A percentile compares a stretch with the other conserved stretches of the same genome.
These are phyloP conservation scores for Mongoloraphidia duomilia DNA, from an alignment of 2,888 invertebrate genomes.

Conservation along the genomic window DNA sequence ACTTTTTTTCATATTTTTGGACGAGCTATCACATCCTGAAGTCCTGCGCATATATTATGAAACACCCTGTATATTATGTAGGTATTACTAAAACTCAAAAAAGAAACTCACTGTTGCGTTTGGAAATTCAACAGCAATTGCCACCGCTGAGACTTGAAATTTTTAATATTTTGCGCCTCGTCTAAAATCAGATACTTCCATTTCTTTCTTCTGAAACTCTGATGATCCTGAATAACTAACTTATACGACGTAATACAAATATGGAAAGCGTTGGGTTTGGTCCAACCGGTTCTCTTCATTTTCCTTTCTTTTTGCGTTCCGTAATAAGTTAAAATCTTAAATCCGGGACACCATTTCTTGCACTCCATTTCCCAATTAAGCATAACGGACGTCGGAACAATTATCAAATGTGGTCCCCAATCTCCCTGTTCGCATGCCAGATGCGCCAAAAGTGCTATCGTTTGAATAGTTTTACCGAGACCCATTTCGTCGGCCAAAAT, in stretches of 20 bases:
- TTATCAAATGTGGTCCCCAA: conserved; percentile 98
- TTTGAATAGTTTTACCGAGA: conserved; percentile 93
- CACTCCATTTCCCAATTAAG: conserved; percentile 99
- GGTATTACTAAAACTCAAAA: background rate
- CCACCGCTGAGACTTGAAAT: conserved; percentile 98
- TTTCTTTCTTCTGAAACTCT: conserved; percentile 89
- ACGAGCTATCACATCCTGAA: no score
- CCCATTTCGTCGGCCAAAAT: conserved; percentile 97
- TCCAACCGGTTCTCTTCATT: conserved; percentile 87
- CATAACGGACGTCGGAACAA: conserved; percentile 98
- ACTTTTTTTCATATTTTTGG: no score
- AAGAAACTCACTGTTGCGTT: conserved; percentile 59
- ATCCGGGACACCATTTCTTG: conserved; percentile 99
- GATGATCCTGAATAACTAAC: conserved; percentile 95
- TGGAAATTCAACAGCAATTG: conserved; percentile 90
- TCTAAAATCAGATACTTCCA: conserved; percentile 98
- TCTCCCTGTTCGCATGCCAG: conserved; percentile 81
- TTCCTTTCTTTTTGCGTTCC: conserved; percentile 93
- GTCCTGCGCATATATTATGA: no score
- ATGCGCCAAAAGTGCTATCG: conserved; percentile 86
- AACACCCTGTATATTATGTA: no score
- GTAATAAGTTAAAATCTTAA: conserved; percentile 97
- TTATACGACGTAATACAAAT: conserved; percentile 97
- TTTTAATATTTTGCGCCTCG: conserved; percentile 99
- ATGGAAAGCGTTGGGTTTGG: conserved; percentile 96